A percentile compares a stretch with the other conserved stretches of the same genome.
phyloP scores from a whole-genome alignment of 2,888 invertebrate genomes.

The Liopterus haemorrhoidalis region DNA sequence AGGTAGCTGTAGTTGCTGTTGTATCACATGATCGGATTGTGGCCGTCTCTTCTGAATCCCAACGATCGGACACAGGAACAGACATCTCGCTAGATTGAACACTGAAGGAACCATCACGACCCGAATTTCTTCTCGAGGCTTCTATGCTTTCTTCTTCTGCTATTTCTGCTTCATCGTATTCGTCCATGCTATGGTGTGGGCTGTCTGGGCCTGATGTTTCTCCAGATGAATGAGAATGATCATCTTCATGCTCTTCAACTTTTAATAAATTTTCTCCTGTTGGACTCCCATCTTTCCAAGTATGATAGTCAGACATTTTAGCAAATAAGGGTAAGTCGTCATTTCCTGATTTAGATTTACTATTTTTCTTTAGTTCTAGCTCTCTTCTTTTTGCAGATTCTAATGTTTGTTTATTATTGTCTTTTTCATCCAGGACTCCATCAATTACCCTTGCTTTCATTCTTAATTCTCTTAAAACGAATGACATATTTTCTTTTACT shows the following conservation, averaged over 20 bases:
- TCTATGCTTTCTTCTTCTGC: conserved; percentile 45
- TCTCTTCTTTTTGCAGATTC: conserved; percentile 42
- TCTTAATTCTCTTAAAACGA: conserved; percentile 69
- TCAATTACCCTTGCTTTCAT: conserved; percentile 56
- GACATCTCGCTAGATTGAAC: conserved; percentile 44
- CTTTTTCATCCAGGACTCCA: conserved; percentile 43
- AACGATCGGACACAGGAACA: conserved; percentile 42
- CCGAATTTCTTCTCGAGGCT: conserved; percentile 43
- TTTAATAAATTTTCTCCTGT: conserved; percentile 39
- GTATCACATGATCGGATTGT: conserved; percentile 41
- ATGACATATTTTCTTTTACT: conserved; percentile 73
- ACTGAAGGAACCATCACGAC: conserved; percentile 45
- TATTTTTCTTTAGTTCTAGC: conserved; percentile 14
- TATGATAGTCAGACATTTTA: conserved; percentile 49
- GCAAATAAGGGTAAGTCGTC: conserved; percentile 46
- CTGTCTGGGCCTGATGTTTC: conserved; percentile 87
- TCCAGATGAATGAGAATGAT: conserved; percentile 71
- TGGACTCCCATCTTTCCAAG: conserved; percentile 40
- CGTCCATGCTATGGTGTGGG: conserved; percentile 69
- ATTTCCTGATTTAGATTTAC: conserved; percentile 27
- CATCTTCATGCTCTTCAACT: conserved; percentile 46
- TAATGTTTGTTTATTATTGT: conserved; percentile 42
- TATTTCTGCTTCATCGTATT: conserved; percentile 61
- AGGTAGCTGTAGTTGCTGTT: conserved; percentile 39
- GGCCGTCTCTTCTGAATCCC: conserved; percentile 43